Evolutionary conservation across 2,888 invertebrate species (phyloP).

Genomic region (Cactoblastis cactorum): DNA sequence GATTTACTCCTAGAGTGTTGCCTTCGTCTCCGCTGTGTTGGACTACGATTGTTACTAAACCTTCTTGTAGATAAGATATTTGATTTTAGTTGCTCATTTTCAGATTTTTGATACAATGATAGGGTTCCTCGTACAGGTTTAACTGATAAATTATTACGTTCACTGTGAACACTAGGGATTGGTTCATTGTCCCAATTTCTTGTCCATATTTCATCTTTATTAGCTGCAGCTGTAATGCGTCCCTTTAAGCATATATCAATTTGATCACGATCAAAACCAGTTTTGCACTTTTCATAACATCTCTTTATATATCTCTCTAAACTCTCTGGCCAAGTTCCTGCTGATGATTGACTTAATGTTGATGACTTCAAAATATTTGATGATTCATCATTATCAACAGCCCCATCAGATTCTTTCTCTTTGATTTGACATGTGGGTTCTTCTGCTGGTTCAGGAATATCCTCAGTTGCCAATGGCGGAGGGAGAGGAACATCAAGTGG

Average conservation of each 20-base stretch:
- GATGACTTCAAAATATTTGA: slow-evolving; percentile 55
- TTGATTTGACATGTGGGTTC: slow-evolving; percentile 33
- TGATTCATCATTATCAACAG: slow-evolving; percentile 45
- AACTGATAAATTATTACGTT: slow-evolving; percentile 83
- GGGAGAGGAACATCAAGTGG: slow-evolving; percentile 61
- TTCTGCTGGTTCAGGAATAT: slow-evolving; percentile 60
- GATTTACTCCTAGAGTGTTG: slow-evolving; percentile 63
- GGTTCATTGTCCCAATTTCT: slow-evolving; percentile 98
- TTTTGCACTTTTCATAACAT: slow-evolving; percentile 94
- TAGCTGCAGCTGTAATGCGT: slow-evolving; percentile 94
- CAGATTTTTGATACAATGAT: slow-evolving; percentile 79
- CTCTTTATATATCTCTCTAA: slow-evolving; percentile 93
- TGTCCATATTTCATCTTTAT: slow-evolving; percentile 91
- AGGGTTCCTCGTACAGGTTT: slow-evolving; percentile 80
- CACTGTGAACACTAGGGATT: slow-evolving; percentile 91
- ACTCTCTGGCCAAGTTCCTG: slow-evolving; percentile 88
- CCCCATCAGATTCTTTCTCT: slow-evolving; percentile 38
- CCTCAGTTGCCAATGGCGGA: slow-evolving; percentile 66
- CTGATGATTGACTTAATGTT: slow-evolving; percentile 50
- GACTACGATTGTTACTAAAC: slow-evolving; percentile 47
- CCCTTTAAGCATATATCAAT: slow-evolving; percentile 96
- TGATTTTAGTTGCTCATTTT: slow-evolving; percentile 41
- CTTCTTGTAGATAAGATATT: slow-evolving; percentile 38
- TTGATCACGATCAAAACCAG: slow-evolving; percentile 93
- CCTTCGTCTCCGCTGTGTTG: slow-evolving; percentile 57